These are phyloP conservation scores for Athalia rosae DNA, from an alignment of 2,888 invertebrate species.

Conservation along the genomic window DNA sequence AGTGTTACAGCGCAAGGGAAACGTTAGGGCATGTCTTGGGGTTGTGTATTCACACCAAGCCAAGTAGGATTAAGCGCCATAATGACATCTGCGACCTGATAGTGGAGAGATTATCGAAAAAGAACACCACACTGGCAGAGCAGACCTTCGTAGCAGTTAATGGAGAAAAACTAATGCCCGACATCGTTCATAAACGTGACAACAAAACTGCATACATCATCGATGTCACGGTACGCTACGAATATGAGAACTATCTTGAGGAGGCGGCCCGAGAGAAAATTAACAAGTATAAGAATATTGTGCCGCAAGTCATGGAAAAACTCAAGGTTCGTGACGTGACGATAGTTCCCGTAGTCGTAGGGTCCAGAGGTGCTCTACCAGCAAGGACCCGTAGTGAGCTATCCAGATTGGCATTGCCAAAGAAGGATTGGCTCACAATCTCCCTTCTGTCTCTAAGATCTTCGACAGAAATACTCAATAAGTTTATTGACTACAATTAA, in stretches of 20 bases:
- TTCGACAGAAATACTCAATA: no score
- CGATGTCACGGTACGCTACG: neutral
- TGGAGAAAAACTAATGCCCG: neutral
- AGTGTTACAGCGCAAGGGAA: conserved; percentile 27
- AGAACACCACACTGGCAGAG: neutral
- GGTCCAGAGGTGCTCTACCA: neutral
- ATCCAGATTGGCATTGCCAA: no score
- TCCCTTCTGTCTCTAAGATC: no score
- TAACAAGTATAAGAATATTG: neutral
- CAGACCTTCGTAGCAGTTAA: neutral
- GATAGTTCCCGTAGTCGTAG: neutral
- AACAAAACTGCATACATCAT: neutral
- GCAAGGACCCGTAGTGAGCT: no score
- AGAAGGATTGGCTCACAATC: no score
- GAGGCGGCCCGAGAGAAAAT: neutral
- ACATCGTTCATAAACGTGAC: neutral
- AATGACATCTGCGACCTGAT: neutral
- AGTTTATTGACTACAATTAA: no score
- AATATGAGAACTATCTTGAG: neutral
- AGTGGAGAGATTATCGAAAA: neutral
- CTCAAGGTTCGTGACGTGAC: neutral
- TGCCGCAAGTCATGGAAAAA: neutral
- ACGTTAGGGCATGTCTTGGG: conserved; percentile 21
- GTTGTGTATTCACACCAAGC: neutral
- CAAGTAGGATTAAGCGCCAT: neutral